phyloP scores from a whole-genome alignment of 1,140 invertebrate species.

The Pogonognathellus flavescens region DNA sequence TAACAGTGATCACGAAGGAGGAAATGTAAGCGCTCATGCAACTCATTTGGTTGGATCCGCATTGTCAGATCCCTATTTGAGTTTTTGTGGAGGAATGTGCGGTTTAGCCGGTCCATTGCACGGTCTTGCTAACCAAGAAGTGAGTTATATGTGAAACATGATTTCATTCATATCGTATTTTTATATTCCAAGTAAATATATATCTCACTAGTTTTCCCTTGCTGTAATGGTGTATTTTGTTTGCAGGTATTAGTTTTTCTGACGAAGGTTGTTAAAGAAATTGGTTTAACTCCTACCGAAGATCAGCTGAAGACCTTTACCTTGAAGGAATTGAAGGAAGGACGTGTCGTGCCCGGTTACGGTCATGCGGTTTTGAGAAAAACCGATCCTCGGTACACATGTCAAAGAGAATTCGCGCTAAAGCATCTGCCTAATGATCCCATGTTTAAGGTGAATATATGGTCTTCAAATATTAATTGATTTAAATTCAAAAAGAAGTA shows the following conservation, averaged over 20 bases:
- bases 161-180: neutral
- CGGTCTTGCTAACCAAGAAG: conserved; percentile 95
- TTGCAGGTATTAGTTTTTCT: conserved; percentile 84
- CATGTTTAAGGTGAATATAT: conserved; percentile 90
- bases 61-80: conserved; percentile 93
- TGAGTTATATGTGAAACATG: conserved; percentile 64
- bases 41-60: conserved; percentile 95
- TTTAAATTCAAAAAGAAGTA: no score
- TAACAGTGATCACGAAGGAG: conserved; percentile 90
- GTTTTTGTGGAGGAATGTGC: conserved; percentile 94
- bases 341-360: conserved; percentile 96
- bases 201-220: neutral
- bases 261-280: conserved; percentile 82
- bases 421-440: conserved; percentile 95
- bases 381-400: conserved; percentile 95
- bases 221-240: neutral
- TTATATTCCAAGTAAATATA: conserved; percentile 27
- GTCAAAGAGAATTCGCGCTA: conserved; percentile 94
- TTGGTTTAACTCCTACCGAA: conserved; percentile 86
- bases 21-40: conserved; percentile 95
- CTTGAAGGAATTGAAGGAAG: conserved; percentile 93
- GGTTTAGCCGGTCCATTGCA: conserved; percentile 96
- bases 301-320: conserved; percentile 93
- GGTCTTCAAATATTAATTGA: no score
- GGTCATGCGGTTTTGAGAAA: conserved; percentile 97